Percentiles rank a stretch among this genome's conserved stretches.
Conservation (phyloP, 2,888 invertebrate species). For the Megaustenia siamemsis region DNA sequence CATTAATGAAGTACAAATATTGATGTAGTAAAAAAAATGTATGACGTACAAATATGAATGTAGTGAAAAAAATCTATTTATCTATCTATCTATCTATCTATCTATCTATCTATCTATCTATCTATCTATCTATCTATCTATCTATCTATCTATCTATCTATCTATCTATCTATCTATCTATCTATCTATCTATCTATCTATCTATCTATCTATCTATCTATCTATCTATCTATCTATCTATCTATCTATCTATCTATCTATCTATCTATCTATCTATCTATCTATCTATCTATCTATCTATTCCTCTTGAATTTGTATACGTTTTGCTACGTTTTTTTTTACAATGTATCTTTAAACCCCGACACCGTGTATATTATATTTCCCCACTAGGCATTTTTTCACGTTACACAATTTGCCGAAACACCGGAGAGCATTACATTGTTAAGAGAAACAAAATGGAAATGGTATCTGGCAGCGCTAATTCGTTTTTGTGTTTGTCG, state of each 20-base stretch:
- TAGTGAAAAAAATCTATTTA: background rate
- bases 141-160: slow-evolving; percentile 2
- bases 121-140: background rate
- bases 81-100: background rate
- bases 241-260: background rate
- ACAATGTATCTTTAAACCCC: background rate
- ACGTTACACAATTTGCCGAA: slow-evolving; percentile 24
- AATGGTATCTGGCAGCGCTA: slow-evolving; percentile 31
- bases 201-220: slow-evolving; percentile 6
- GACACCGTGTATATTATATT: background rate
- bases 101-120: slow-evolving; percentile 9
- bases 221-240: slow-evolving; percentile 14
- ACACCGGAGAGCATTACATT: slow-evolving; percentile 34
- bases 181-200: slow-evolving; percentile 6
- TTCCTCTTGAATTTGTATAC: background rate
- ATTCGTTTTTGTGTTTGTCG: slow-evolving; percentile 43
- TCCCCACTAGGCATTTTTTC: background rate
- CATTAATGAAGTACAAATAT: background rate
- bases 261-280: slow-evolving; percentile 7
- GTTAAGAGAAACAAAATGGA: slow-evolving; percentile 32
- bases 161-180: background rate
- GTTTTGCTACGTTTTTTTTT: background rate
- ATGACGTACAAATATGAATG: background rate
- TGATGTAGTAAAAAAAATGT: background rate
- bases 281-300: slow-evolving; percentile 19